A percentile compares a stretch with the other conserved stretches of the same genome.
Conservation (phyloP, 2,888 invertebrate species). For the Campoplex nolae region DNA sequence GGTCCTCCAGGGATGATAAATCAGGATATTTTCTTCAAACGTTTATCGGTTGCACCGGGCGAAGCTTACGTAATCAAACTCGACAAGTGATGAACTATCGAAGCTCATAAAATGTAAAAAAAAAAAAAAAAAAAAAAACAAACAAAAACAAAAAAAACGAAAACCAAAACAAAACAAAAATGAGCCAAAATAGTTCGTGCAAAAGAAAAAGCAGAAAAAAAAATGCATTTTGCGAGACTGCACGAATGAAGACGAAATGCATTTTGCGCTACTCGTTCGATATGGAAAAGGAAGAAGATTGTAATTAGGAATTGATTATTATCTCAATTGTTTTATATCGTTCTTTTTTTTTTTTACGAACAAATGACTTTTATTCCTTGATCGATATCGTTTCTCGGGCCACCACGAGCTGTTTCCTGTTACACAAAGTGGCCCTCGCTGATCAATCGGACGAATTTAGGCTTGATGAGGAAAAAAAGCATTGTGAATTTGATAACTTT, state of each 20-base stretch:
- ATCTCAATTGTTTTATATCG: slow-evolving; percentile 7
- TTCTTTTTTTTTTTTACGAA: neutral
- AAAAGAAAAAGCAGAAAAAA: slow-evolving; percentile 18
- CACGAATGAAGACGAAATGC: neutral
- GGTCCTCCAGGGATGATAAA: slow-evolving; percentile 85
- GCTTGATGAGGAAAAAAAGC: neutral
- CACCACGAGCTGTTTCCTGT: neutral
- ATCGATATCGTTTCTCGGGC: neutral
- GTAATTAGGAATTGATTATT: slow-evolving; percentile 58
- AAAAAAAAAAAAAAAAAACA: slow-evolving; percentile 25
- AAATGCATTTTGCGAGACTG: slow-evolving; percentile 13
- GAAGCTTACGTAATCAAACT: slow-evolving; percentile 88
- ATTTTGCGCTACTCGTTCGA: slow-evolving; percentile 15
- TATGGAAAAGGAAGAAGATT: neutral
- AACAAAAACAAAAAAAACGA: neutral
- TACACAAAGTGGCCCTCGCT: neutral
- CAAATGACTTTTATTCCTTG: neutral
- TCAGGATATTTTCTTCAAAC: slow-evolving; percentile 86
- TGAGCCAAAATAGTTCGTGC: neutral
- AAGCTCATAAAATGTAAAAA: neutral
- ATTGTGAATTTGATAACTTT: neutral
- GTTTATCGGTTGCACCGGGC: slow-evolving; percentile 86
- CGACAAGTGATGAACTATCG: slow-evolving; percentile 85
- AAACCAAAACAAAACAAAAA: neutral
- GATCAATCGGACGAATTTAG: neutral